phyloP scores from a whole-genome alignment of 2,113 vertebrate genomes.

The Pipa parva region DNA sequence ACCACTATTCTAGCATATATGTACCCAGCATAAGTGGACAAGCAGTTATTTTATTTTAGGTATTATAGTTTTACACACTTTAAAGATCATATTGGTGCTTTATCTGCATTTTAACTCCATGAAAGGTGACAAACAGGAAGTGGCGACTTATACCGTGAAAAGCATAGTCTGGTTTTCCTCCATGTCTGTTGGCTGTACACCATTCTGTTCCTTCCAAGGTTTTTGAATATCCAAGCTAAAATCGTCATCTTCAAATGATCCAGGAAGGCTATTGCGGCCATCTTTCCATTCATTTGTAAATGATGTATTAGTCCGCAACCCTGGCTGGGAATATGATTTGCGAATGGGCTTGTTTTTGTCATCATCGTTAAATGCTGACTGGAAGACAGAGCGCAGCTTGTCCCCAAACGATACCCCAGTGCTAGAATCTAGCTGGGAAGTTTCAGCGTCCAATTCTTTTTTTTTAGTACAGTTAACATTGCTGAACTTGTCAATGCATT shows the following conservation, averaged over 20 bases:
- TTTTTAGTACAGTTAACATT: constrained; percentile 57
- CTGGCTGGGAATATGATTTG: constrained; percentile 65
- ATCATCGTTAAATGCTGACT: constrained; percentile 52
- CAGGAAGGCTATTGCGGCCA: constrained; percentile 62
- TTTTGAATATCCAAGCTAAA: constrained; percentile 74
- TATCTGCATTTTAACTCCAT: neutral
- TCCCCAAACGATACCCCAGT: constrained; percentile 54
- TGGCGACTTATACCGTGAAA: constrained; percentile 74
- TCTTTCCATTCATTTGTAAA: constrained; percentile 71
- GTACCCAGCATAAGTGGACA: too few species aligned
- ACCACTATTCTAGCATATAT: too few species aligned
- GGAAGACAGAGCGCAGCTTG: constrained; percentile 61
- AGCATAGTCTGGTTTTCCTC: constrained; percentile 96
- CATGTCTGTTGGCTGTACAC: constrained; percentile 88
- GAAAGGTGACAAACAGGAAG: rapidly evolving
- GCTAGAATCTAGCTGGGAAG: constrained; percentile 45
- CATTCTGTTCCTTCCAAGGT: constrained; percentile 57
- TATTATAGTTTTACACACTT: too few species aligned
- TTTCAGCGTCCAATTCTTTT: constrained; percentile 20
- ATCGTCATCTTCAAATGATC: constrained; percentile 82
- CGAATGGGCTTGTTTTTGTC: constrained; percentile 58
- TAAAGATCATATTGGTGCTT: neutral
- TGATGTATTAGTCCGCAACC: constrained; percentile 61
- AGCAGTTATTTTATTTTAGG: too few species aligned
- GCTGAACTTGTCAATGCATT: constrained; percentile 94